Conservation (phyloP, 2,888 invertebrate species). For the Apoda limacodes region DNA sequence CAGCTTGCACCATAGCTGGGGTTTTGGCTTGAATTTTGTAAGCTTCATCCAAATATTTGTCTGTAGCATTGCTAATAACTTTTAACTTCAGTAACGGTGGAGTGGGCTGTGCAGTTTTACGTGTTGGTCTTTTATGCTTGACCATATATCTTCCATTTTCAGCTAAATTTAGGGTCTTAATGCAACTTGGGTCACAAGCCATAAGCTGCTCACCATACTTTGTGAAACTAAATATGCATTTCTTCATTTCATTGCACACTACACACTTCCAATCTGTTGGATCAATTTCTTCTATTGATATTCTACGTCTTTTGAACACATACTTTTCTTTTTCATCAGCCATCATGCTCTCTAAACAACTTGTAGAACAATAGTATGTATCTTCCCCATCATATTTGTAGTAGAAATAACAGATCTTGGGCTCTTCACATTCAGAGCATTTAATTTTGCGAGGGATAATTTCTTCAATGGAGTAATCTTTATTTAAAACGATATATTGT, state of each 20-base stretch:
- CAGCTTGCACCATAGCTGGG: conserved; percentile 68
- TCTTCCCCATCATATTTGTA: conserved; percentile 56
- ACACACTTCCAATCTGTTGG: conserved; percentile 42
- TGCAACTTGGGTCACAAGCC: conserved; percentile 70
- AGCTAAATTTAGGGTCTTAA: conserved; percentile 54
- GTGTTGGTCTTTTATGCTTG: conserved; percentile 28
- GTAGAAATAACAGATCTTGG: conserved; percentile 53
- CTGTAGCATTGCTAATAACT: conserved; percentile 64
- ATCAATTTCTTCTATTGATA: conserved; percentile 51
- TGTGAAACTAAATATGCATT: conserved; percentile 53
- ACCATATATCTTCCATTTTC: conserved; percentile 50
- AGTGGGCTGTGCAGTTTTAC: conserved; percentile 18
- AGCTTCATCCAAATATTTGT: conserved; percentile 63
- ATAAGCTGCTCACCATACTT: conserved; percentile 59
- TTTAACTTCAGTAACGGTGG: conserved; percentile 55
- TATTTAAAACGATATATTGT: conserved; percentile 31
- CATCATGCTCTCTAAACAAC: conserved; percentile 66
- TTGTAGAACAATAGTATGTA: conserved; percentile 64
- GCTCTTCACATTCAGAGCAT: conserved; percentile 56
- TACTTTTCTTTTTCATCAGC: conserved; percentile 67
- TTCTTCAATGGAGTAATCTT: conserved; percentile 54
- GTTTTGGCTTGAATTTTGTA: conserved; percentile 70
- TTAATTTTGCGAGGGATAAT: conserved; percentile 33
- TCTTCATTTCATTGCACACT: conserved; percentile 59
- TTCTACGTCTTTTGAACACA: conserved; percentile 60